Base-by-base conservation (phyloP, 2,888 invertebrate genomes). In the Endomychus coccineus region DNA sequence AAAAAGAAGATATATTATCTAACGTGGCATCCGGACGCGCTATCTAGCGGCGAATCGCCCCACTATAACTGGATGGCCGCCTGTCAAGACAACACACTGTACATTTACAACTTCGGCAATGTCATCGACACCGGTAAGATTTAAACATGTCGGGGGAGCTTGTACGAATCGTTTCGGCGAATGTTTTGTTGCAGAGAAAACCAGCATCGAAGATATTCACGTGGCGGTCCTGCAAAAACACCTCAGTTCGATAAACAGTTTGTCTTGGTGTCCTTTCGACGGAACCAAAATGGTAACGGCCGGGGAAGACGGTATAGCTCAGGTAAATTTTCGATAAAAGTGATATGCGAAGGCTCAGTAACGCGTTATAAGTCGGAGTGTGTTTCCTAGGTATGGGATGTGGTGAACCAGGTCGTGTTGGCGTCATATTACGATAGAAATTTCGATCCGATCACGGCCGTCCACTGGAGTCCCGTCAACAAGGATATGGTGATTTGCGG, bases 11-110 rank as follows among this genome's bases (percentile, higher is more conserved):
- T 87, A 15, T 76, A 80, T 52, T 69, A 71, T 35, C 57, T 83
- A 2, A 69, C 67, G 3, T 88, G 86, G 85, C 86, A 88, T 63
- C 84, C 86, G 0, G 66, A 71, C 31, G 74, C 75, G 44, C n/a
- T 1, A 10, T 10, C 16, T 7, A n/a, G 11, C 10, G 34, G 4
- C 3, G 21, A 27, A 34, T 7, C 3, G 2, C 7, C 19, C 4
- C 23, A 13, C 9, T 31, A 31, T 4, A 36, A 22, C 19, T 40
- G 40, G 40, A 15, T 36, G 0, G 61, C 73, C 4, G 73, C 77
- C 24, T 75, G 75, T 15, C 71, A 69, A 39, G 68, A 70, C 16
- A 50, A 58, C 5, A 51, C 50, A n/a, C 64, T 80, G 32, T 62
- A 70, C 13, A 62, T 81, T 14, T 71, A 71, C 33, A 71, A 75